Conservation (phyloP, 2,113 vertebrate species). For the Noturus placidus region DNA sequence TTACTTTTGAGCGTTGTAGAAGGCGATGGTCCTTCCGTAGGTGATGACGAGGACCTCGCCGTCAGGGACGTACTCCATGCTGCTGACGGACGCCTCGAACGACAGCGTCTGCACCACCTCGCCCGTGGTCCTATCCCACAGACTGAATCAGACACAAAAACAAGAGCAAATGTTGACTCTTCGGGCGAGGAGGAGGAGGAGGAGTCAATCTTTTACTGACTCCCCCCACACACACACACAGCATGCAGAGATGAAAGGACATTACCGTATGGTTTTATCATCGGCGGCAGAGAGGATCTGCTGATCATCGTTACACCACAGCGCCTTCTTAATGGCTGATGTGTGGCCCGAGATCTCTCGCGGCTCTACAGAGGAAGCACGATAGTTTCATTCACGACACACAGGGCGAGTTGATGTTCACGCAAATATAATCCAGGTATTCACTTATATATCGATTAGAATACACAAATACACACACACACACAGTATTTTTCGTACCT, state of each 20-base stretch:
- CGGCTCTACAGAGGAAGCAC: conserved; percentile 75
- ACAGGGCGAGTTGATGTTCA: not conserved
- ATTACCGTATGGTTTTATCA: conserved; percentile 92
- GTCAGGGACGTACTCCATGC: conserved; percentile 94
- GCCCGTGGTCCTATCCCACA: conserved; percentile 90
- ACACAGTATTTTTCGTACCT: conserved; percentile 68
- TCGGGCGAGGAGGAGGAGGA: not conserved
- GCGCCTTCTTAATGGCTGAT: conserved; percentile 93
- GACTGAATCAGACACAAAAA: conserved; percentile 66
- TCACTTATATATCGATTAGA: no score
- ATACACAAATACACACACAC: no score
- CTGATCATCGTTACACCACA: conserved; percentile 92
- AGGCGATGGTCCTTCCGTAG: conserved; percentile 91
- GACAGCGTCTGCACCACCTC: conserved; percentile 85
- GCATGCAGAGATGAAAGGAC: not conserved
- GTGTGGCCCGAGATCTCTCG: conserved; percentile 89
- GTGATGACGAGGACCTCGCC: conserved; percentile 92
- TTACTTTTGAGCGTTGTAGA: conserved; percentile 92
- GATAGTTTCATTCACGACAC: not conserved
- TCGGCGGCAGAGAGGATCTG: conserved; percentile 94
- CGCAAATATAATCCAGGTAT: no score
- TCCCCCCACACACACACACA: not conserved
- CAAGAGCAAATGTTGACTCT: conserved; percentile 48
- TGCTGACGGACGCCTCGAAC: conserved; percentile 89
- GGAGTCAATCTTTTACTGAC: not conserved